Base-by-base conservation (phyloP, 1,140 invertebrate species). In the Palaemon carinicauda region DNA sequence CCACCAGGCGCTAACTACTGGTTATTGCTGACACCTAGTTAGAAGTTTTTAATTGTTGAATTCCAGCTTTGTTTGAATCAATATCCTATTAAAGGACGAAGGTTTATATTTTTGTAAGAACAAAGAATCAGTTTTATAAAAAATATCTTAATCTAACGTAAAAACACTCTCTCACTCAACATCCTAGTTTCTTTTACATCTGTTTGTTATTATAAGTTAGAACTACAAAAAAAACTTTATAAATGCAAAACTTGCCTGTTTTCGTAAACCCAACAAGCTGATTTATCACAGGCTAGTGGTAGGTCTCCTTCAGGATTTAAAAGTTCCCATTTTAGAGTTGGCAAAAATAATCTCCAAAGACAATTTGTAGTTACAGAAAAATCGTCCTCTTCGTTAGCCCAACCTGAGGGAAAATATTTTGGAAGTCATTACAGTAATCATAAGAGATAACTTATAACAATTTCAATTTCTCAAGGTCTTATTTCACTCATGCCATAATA, bases 251-350 rank as follows among this genome's bases (percentile, higher is more conserved):
- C 24, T 29, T 79, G 79, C 82, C 83, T 85, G 69, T 85, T 85
- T 52, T 79, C 79, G 83, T 79, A 52, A n/a, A 85, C 77, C 83
- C 83, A 85, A 56, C 83, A 85, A 4, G 83, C 83, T 69, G 83
- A 75, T n/a, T 85, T 85, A 24, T 85, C 83, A 85, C 83, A 85
- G 14, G 83, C 60, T 27, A 69, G 79, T 15, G 83, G 83, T 17
- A 54, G 77, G 17, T 33, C 71, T n/a, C 83, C 83, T 10, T 85
- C 65, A 10, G 83, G 83, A 24, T 24, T 19, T 19, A 85, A 60
- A 15, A 69, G 41, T 50, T 69, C 77, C 83, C 83, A 85, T 2
- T 75, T 85, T 21, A 85, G 75, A 71, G 83, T 51, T n/a, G 83
- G 83, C 29, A 85, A 54, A 19, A 79, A 77, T 17, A 85, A 77